phyloP scores from a whole-genome alignment of 2,888 invertebrate genomes.

The Conops quadrifasciatus region DNA sequence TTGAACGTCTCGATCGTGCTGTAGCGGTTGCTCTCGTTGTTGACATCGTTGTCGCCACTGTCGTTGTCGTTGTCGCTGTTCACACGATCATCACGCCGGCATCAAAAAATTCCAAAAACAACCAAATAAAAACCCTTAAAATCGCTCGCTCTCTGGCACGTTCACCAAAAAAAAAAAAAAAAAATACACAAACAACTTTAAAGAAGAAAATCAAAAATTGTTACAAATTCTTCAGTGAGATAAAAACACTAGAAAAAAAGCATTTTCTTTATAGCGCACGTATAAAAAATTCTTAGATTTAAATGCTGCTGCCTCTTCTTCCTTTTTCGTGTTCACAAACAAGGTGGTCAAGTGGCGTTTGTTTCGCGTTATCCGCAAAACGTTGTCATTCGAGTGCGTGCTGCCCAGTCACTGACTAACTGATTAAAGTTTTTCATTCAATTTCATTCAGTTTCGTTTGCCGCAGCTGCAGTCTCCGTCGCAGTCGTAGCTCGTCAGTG shows the following conservation, averaged over 20 bases:
- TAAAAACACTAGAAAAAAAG: not conserved
- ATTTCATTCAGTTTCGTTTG: conserved; percentile 31
- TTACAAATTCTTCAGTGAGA: conserved; percentile 25
- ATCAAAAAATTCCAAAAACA: conserved; percentile 4
- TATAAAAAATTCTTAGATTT: conserved; percentile 8
- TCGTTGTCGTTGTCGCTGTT: conserved; percentile 35
- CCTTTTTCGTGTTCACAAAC: conserved; percentile 10
- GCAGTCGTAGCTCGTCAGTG: not conserved
- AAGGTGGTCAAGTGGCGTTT: not conserved
- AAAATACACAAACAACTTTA: not conserved
- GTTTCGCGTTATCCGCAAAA: conserved; percentile 39
- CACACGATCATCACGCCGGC: conserved; percentile 15
- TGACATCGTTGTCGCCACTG: conserved; percentile 19
- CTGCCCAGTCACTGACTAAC: conserved; percentile 45
- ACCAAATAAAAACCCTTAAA: too few relatives aligned
- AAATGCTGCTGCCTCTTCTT: conserved; percentile 21
- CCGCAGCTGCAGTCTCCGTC: conserved; percentile 14
- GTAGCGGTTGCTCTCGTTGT: conserved; percentile 41
- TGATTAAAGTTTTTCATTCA: conserved; percentile 41
- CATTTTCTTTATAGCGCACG: conserved; percentile 15
- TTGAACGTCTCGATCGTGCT: conserved; percentile 31
- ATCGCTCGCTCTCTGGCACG: conserved; percentile 15
- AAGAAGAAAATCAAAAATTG: conserved; percentile 17
- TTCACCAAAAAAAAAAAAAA: not conserved
- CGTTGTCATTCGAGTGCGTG: conserved; percentile 48